Evolutionary conservation across 1,140 invertebrate genomes (phyloP), one percentile per base, ranked within the genome.

Genomic region (Octopus sinensis): DNA sequence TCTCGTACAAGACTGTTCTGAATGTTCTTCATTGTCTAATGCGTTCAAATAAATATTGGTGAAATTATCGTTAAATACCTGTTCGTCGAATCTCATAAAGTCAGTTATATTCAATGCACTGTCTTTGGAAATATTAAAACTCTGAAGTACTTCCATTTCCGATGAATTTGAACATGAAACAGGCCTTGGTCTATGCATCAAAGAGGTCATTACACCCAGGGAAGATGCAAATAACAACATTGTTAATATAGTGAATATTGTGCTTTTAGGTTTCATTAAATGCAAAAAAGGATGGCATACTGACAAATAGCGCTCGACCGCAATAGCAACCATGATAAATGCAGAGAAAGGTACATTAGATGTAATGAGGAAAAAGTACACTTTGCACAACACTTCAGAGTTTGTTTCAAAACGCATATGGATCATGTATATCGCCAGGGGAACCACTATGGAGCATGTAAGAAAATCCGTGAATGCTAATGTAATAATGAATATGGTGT

Each of bases 231-330:
- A 84, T 17, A 86, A 43, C 4, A 80, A 79, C 10, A 89, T 81
- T 54, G 81, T 78, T 2, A 83, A 53, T 30, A 86, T 84, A 30
- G 85, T 81, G 12, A 87, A 76, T 76, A 87, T 86, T 23, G 88
- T 87, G n/a, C 86, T 75, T 9, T 75, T 75, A 4, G 85, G 62
- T 6, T 83, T 88, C 54, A 89, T 84, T n/a, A 84, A 81, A 51
- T 86, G 84, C 2, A 85, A 62, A 79, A 87, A 87, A 4, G 87
- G 87, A 76, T 86, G 86, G 79, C 88, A 89, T 76, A 90, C 88
- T 79, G 87, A 88, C 79, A 89, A 84, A 82, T 87, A 88, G n/a
- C 88, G 76, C 82, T 88, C 88, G 53, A 88, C 84, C 10, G 87
- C 87, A 13, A 89, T 88, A 51, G 84, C 86, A 10, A 85, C 83